phyloP scores from a whole-genome alignment of 2,113 vertebrate species.

The Chaetura pelagica region DNA sequence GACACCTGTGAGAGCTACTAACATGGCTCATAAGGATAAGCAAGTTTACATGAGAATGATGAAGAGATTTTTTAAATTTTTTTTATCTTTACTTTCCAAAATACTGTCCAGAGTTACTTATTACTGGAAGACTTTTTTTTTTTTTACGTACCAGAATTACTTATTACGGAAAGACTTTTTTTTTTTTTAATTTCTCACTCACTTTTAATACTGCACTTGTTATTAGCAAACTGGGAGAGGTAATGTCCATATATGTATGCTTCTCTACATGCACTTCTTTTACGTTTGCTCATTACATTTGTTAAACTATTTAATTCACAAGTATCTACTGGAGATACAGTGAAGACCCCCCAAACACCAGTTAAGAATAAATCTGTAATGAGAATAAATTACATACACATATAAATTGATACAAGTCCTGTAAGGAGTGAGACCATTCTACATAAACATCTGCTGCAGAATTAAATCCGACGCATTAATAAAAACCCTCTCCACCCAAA shows the following conservation, averaged over 20 bases:
- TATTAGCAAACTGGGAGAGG: slow-evolving; percentile 1
- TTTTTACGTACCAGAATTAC: background rate
- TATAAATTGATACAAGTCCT: slow-evolving; percentile 66
- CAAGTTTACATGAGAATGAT: slow-evolving; percentile 59
- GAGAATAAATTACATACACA: slow-evolving; percentile 69
- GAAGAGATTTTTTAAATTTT: slow-evolving; percentile 37
- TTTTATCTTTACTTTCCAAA: slow-evolving; percentile 39
- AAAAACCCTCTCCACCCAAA: slow-evolving; percentile 48
- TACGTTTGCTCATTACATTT: slow-evolving; percentile 43
- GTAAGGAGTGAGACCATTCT: slow-evolving; percentile 49
- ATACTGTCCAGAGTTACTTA: background rate
- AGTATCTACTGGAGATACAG: slow-evolving; percentile 20
- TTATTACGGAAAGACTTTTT: slow-evolving; percentile 8
- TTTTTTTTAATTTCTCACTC: background rate
- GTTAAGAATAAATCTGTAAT: slow-evolving; percentile 72
- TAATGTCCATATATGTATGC: background rate
- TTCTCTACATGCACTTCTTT: background rate
- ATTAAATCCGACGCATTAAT: slow-evolving; percentile 74
- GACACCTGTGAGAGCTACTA: slow-evolving; percentile 70
- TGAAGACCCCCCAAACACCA: slow-evolving; percentile 51
- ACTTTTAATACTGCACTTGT: background rate
- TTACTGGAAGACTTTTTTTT: too few relatives aligned
- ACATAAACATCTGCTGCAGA: slow-evolving; percentile 67
- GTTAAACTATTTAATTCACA: slow-evolving; percentile 61
- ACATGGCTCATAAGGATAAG: slow-evolving; percentile 56